Evolutionary conservation across 2,113 vertebrate genomes (phyloP), one percentile per base, ranked within the genome.

Genomic region (Bostrychus sinensis): DNA sequence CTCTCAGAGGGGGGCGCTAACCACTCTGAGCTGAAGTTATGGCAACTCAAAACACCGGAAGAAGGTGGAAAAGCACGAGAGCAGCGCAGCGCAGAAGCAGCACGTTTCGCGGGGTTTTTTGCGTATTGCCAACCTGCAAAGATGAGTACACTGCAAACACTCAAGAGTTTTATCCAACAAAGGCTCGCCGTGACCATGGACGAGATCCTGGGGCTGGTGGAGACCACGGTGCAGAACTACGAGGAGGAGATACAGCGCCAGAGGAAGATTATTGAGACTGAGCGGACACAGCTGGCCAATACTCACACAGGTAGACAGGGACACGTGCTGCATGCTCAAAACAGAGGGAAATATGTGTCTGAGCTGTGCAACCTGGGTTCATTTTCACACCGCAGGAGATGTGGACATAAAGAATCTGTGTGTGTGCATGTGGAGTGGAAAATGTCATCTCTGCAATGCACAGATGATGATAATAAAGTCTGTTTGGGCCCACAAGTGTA

Each of bases 241-340:
- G 62, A 64, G 32, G 62, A 64, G 11, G 62, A 64, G 25, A 32
- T 64, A 1, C 20, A 12, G 7, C 62, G 62, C 4, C 50, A 64
- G 26, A 37, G 50, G 25, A 64, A 20, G 50, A 26, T 22, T 22
- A 26, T 55, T 25, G 62, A 55, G 8, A 20, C 14, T 0, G 37
- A 54, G 50, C 32, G 38, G 37, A 16, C 62, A 0, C 23, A 64
- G 37, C 2, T 51, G 5, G 16, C 5, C 0, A n/a, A 20, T 34
- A 53, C 16, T 37, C 39, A 54, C 37, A 17, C 61, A 53, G 61
- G 48, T 63, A 7, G 1, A 14, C 19, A 17, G 1, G 39, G 10
- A 41, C 25, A 39, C 37, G 37, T 39, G 37, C 12, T 39, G 11
- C 37, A 16, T 4, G 13, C 37, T 14, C 37, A 39, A 2, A 32